These are phyloP conservation scores for Dolichomitus sp. DNA, from an alignment of 2,888 invertebrate genomes.

Conservation along the genomic window DNA sequence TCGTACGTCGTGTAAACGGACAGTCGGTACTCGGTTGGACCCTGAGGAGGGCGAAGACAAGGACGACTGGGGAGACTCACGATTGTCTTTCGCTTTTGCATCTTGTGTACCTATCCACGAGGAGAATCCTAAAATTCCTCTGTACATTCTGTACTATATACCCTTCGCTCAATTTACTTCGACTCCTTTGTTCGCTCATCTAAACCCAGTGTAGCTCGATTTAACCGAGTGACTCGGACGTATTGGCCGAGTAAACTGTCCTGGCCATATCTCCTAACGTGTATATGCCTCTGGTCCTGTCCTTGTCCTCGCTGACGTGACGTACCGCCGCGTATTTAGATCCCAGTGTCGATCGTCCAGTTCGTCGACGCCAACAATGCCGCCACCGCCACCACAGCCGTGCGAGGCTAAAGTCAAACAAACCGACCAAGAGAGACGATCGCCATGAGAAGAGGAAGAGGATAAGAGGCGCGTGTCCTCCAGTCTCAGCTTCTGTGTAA, in stretches of 20 bases:
- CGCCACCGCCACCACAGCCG: background rate
- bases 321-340: conserved; percentile 14
- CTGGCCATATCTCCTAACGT: background rate
- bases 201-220: background rate
- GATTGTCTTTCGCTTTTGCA: conserved; percentile 27
- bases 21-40: conserved; percentile 5
- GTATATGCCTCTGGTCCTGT: background rate
- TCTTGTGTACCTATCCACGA: background rate
- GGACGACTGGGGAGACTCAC: conserved; percentile 26
- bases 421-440: conserved; percentile 53
- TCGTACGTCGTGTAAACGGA: conserved; percentile 34
- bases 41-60: conserved; percentile 27
- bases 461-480: conserved; percentile 38
- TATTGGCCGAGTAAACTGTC: conserved; percentile 26
- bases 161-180: conserved; percentile 8
- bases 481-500: background rate
- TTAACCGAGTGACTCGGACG: conserved; percentile 2
- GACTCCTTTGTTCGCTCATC: conserved; percentile 17
- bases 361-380: conserved; percentile 59
- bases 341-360: conserved; percentile 28
- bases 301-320: conserved; percentile 10
- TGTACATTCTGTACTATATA: background rate
- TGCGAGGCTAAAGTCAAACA: conserved; percentile 69
- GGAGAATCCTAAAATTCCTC: conserved; percentile 19
- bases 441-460: conserved; percentile 47